These are phyloP conservation scores for Coregonus suidteri DNA, from an alignment of 2,797 vertebrate species.

Conservation along the genomic window DNA sequence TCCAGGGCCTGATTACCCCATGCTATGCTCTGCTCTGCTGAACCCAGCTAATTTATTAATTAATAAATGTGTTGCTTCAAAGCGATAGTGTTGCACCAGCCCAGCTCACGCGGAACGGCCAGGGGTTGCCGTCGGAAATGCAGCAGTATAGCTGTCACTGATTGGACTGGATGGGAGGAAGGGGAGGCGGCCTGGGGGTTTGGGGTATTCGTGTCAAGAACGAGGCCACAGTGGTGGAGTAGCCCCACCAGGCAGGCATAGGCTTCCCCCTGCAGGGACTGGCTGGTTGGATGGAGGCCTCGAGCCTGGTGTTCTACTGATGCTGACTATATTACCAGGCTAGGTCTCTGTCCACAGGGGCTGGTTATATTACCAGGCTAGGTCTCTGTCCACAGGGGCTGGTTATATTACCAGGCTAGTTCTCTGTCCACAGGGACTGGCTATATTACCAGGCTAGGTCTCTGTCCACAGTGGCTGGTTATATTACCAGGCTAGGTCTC, in stretches of 20 bases:
- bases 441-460: too few species aligned
- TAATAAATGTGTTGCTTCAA: constrained; percentile 33
- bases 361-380: too few species aligned
- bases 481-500: too few species aligned
- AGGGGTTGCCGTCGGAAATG: constrained; percentile 61
- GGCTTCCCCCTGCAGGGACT: constrained; percentile 36
- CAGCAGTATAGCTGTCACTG: constrained; percentile 50
- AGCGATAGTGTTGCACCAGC: constrained; percentile 17
- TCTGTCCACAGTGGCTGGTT: too few species aligned
- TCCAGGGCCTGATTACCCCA: constrained; percentile 62
- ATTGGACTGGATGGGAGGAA: constrained; percentile 61
- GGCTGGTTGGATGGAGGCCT: constrained; percentile 12
- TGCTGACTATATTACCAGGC: constrained; percentile 43
- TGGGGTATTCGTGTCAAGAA: constrained; percentile 49
- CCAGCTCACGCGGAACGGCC: constrained; percentile 39
- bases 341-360: too few species aligned
- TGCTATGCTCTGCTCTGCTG: constrained; percentile 17
- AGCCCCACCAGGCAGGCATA: constrained; percentile 36
- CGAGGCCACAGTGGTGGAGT: constrained; percentile 39
- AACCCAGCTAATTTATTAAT: too few species aligned
- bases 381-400: too few species aligned
- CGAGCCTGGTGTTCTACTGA: constrained; percentile 14
- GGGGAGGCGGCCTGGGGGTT: constrained; percentile 37
- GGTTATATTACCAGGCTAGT: too few species aligned
- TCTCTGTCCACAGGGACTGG: too few species aligned